Conservation (phyloP, 2,888 invertebrate species). For the Epistrophe grossulariae region DNA sequence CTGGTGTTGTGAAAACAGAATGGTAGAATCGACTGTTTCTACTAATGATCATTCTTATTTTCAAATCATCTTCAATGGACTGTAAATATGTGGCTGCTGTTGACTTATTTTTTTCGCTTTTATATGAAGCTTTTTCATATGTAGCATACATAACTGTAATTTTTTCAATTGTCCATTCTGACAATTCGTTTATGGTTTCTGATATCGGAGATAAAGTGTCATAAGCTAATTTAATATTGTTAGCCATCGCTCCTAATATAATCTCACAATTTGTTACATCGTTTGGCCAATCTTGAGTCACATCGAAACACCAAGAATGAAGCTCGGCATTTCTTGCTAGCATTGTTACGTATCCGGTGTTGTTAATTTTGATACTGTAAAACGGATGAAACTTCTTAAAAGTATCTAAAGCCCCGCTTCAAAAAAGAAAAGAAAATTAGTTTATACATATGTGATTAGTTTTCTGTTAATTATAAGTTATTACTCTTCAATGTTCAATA, state of each 20-base stretch:
- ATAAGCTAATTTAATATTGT: constrained; percentile 74
- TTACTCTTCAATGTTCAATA: constrained; percentile 58
- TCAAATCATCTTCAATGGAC: constrained; percentile 79
- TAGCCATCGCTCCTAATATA: constrained; percentile 76
- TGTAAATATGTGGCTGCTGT: constrained; percentile 66
- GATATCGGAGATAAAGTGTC: constrained; percentile 77
- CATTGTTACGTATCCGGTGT: constrained; percentile 79
- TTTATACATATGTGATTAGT: not conserved
- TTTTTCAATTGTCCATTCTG: constrained; percentile 80
- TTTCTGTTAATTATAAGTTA: not conserved
- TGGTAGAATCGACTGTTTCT: constrained; percentile 80
- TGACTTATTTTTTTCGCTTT: not conserved
- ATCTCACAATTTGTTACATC: constrained; percentile 81
- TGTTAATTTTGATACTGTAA: constrained; percentile 77
- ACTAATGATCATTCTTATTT: constrained; percentile 79
- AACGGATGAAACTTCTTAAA: constrained; percentile 76
- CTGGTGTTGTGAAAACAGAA: constrained; percentile 80
- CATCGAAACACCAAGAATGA: constrained; percentile 81
- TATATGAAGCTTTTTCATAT: constrained; percentile 19
- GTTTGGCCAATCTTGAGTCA: constrained; percentile 81
- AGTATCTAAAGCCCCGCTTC: constrained; percentile 78
- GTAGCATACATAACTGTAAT: constrained; percentile 76
- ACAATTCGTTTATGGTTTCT: constrained; percentile 79
- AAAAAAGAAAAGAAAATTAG: not conserved
- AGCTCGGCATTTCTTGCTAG: constrained; percentile 78